phyloP scores from a whole-genome alignment of 2,797 vertebrate species.

The Hypotaenidia okinawae region DNA sequence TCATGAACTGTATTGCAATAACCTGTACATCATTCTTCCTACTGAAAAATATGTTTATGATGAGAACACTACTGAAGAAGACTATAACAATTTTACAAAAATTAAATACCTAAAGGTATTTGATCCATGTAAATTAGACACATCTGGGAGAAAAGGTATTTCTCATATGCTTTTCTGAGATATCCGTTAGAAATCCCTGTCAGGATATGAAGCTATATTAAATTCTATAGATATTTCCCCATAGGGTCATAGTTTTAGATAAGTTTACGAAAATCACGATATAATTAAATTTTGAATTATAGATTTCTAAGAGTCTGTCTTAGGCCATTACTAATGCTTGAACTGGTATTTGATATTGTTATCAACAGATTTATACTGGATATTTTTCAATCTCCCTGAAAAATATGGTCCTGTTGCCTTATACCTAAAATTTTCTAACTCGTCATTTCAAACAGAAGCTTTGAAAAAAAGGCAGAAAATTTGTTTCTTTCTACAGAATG shows the following conservation, averaged over 20 bases:
- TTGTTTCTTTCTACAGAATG: neutral
- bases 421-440: neutral
- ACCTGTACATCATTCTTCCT: neutral
- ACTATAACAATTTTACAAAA: neutral
- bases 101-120: neutral
- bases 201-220: neutral
- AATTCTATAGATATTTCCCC: neutral
- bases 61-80: neutral
- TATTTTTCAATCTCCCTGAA: neutral
- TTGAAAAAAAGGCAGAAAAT: neutral
- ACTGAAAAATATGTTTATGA: neutral
- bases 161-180: neutral
- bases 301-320: neutral
- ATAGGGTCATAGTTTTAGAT: neutral
- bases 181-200: neutral
- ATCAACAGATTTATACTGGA: neutral
- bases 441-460: neutral
- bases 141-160: fast-evolving
- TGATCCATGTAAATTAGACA: neutral
- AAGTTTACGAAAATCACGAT: neutral
- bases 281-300: neutral
- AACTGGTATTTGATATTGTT: neutral
- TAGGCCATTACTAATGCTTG: neutral
- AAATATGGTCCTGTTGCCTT: neutral
- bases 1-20: neutral